phyloP scores from a whole-genome alignment of 2,113 vertebrate species.

The Murina feae region DNA sequence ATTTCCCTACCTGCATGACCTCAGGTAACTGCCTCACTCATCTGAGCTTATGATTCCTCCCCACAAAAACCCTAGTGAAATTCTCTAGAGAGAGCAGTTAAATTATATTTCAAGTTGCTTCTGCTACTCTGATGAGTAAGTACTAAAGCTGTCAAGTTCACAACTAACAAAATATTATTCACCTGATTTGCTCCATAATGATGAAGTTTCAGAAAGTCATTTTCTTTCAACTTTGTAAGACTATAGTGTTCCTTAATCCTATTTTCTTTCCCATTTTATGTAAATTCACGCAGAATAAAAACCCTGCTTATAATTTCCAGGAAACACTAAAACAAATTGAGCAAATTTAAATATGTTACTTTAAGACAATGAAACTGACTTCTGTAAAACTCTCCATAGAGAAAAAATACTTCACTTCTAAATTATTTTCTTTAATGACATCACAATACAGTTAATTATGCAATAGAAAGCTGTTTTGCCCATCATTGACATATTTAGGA shows the following conservation, averaged over 20 bases:
- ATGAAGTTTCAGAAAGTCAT: not conserved
- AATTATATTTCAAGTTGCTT: too few relatives aligned
- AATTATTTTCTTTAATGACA: slow-evolving; percentile 5
- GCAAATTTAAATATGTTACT: not conserved
- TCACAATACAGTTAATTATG: not conserved
- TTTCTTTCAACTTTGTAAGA: not conserved
- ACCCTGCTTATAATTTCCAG: not conserved
- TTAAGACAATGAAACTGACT: not conserved
- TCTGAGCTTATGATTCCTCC: not conserved
- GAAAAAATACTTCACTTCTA: not conserved
- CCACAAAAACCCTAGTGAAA: too few relatives aligned
- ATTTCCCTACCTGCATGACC: accelerated
- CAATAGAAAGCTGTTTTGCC: not conserved
- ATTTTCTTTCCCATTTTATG: not conserved
- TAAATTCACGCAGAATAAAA: not conserved
- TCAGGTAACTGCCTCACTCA: accelerated
- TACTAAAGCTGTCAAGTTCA: not conserved
- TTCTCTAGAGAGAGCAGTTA: accelerated
- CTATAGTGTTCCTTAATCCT: not conserved
- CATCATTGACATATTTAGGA: not conserved
- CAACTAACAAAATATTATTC: not conserved
- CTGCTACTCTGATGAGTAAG: not conserved
- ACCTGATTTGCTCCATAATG: not conserved
- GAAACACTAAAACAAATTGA: not conserved
- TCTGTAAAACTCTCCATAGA: not conserved